Evolutionary conservation across 2,888 invertebrate species (phyloP), one percentile per base, ranked within the genome.

Genomic region (Temnothorax unifasciatus): DNA sequence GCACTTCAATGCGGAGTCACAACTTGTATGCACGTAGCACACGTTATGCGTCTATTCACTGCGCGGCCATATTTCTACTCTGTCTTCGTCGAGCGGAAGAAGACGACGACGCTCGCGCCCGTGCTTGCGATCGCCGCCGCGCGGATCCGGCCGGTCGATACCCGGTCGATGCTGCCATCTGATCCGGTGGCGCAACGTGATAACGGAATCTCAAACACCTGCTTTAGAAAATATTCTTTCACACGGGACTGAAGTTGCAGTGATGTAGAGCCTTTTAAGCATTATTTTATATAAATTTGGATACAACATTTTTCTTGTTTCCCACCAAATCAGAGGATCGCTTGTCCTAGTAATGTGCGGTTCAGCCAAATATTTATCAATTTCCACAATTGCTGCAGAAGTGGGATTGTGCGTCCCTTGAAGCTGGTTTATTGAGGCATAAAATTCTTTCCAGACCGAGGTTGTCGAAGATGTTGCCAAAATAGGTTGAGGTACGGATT

Each of bases 191-290:
- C n/a, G n/a, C n/a, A n/a, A n/a, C n/a, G n/a, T n/a, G n/a, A n/a
- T n/a, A n/a, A n/a, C n/a, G n/a, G n/a, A n/a, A n/a, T n/a, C n/a
- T n/a, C n/a, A n/a, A n/a, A n/a, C n/a, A n/a, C 25, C 44, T 3
- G 66, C 15, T 44, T 66, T 66, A 13, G 66, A 66, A 66, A 66
- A 66, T 66, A 66, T 66, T 66, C 44, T 44, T 66, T 66, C 9
- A 25, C 44, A 66, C 4, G 25, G 25, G 15, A 66, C 44, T 3
- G 44, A 66, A 66, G 66, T 66, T 44, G 66, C 44, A 15, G 44
- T 15, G n/a, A 66, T 44, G 15, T 25, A 66, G 44, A 66, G 25
- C 15, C 44, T 41, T 44, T 66, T 66, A 4, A 41, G 15, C 15
- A 15, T 44, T 25, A 66, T 47, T 66, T 66, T 25, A 6, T 47